These are phyloP conservation scores for Anhinga rufa DNA, from an alignment of 2,113 vertebrate species.

Conservation along the genomic window DNA sequence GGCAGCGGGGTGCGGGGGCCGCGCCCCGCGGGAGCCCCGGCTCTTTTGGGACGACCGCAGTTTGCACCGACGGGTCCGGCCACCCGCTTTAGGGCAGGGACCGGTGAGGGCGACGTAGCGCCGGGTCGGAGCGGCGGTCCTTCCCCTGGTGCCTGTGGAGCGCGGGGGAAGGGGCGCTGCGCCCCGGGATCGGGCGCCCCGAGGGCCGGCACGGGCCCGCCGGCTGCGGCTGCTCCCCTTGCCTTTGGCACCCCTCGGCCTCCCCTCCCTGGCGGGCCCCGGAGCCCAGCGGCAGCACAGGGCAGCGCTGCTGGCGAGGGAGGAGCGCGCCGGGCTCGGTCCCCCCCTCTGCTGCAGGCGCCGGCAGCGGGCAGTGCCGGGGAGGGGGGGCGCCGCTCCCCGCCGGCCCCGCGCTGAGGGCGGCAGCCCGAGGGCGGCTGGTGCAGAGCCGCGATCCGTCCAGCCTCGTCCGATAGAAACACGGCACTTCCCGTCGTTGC, in stretches of 20 bases:
- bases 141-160: not conserved
- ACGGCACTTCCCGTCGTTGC: rapidly evolving
- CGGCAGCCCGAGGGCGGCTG: not conserved
- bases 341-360: not conserved
- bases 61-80: not conserved
- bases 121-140: not conserved
- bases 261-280: not conserved
- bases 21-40: not conserved
- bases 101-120: not conserved
- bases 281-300: not conserved
- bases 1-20: not conserved
- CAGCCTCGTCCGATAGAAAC: not conserved
- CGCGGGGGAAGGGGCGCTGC: not conserved
- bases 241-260: not conserved
- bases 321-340: not conserved
- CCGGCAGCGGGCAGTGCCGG: no score
- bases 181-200: not conserved
- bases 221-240: not conserved
- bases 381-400: no score
- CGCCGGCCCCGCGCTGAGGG: not conserved
- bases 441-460: not conserved
- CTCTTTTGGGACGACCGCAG: not conserved
- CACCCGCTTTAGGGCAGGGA: not conserved
- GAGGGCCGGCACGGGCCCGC: not conserved
- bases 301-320: not conserved